Conservation (phyloP, 2,113 vertebrate species). For the Caranx ignobilis region DNA sequence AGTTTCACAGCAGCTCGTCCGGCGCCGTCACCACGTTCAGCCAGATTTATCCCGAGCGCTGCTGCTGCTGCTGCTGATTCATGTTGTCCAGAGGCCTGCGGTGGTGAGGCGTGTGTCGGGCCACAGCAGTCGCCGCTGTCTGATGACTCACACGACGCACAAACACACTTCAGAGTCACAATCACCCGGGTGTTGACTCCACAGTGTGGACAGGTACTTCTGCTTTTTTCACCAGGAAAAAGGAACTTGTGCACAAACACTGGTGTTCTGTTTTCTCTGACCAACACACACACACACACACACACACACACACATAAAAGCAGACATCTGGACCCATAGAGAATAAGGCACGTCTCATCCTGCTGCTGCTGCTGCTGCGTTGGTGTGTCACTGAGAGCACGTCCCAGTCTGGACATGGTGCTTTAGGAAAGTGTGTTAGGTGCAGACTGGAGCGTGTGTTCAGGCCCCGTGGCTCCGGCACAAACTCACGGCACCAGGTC, state of each 20-base stretch:
- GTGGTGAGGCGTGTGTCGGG: slow-evolving; percentile 41
- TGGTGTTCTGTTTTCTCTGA: neutral
- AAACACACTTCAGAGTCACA: slow-evolving; percentile 34
- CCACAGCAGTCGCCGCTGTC: slow-evolving; percentile 27
- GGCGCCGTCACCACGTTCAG: slow-evolving; percentile 42
- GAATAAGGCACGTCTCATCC: neutral
- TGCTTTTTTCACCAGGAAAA: slow-evolving; percentile 31
- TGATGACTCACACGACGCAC: slow-evolving; percentile 55
- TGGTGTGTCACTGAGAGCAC: slow-evolving; percentile 18
- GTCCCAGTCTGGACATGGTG: slow-evolving; percentile 12
- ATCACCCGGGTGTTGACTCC: slow-evolving; percentile 39
- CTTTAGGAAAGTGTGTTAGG: slow-evolving; percentile 46
- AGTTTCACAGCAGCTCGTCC: slow-evolving; percentile 24
- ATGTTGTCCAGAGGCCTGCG: slow-evolving; percentile 54
- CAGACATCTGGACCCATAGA: neutral
- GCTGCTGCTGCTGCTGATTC: slow-evolving; percentile 53
- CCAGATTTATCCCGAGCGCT: slow-evolving; percentile 53
- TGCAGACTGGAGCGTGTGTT: neutral
- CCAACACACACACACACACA: no score
- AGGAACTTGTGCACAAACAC: slow-evolving; percentile 19
- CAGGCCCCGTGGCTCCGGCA: neutral
- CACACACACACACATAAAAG: neutral
- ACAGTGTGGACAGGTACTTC: slow-evolving; percentile 24
- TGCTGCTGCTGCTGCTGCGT: neutral
- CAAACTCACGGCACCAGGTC: slow-evolving; percentile 48